Evolutionary conservation across 2,797 vertebrate species (phyloP), one percentile per base, ranked within the genome.

Genomic region (Poeciliopsis paucimaculata): DNA sequence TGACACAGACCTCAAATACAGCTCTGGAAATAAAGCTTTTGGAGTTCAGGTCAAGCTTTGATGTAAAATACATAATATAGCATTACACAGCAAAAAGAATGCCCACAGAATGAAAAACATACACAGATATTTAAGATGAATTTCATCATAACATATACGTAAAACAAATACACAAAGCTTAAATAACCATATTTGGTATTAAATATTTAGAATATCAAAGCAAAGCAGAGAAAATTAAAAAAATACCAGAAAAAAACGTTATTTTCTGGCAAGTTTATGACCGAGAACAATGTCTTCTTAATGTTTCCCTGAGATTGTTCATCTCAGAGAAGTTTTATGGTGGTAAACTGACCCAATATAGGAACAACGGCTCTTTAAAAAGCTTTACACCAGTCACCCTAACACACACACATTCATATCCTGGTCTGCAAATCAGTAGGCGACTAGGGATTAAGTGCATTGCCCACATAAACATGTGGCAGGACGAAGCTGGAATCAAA

Each of bases 21-120:
- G 84, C 78, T 75, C 26, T 71, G 77, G 28, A 91, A 91, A 90
- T 86, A 88, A 84, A 89, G 51, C 20, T 26, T 73, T 16, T 46
- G 23, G 13, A 53, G 31, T 81, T 73, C 15, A 26, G 31, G 20
- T 83, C 53, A 26, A n/a, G 64, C 78, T 76, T 80, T 43, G 28
- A 76, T 60, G 8, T 53, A 39, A 76, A 86, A 64, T 45, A 39
- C 23, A 51, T 31, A 81, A 71, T 64, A 49, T 36, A 31, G 36
- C 6, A 36, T 64, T 34, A 81, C 39, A 78, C 51, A 68, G 66
- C 20, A 43, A 28, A 76, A 45, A 45, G 0, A 49, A 68, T 49
- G 43, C 68, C 49, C 5, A 53, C n/a, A 41, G 28, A 72, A 28
- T 46, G 6, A 34, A 34, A 55, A 57, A 31, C 10, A 68, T 18